These are phyloP conservation scores for Buceros bicornis DNA, from an alignment of 2,797 vertebrate species.

Conservation along the genomic window DNA sequence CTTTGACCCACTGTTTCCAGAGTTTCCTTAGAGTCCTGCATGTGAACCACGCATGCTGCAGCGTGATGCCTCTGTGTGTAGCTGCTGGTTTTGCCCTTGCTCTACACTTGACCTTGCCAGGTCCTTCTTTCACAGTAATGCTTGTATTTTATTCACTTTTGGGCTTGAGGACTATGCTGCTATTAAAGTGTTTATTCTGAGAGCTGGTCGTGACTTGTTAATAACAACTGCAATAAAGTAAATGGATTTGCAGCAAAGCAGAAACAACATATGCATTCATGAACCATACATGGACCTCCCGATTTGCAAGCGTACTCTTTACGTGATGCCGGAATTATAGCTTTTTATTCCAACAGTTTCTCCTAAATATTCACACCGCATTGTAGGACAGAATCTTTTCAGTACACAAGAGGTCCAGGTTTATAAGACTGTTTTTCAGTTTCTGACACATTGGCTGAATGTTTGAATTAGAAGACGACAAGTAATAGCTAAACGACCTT, in stretches of 20 bases:
- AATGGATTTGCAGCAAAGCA: not conserved
- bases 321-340: not conserved
- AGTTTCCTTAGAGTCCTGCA: conserved; percentile 32
- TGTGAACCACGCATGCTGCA: not conserved
- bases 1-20: conserved; percentile 48
- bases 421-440: not conserved
- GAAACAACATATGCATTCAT: not conserved
- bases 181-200: not conserved
- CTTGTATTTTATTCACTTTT: conserved; percentile 11
- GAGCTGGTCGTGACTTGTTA: not conserved
- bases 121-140: conserved; percentile 10
- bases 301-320: not conserved
- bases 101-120: conserved; percentile 56
- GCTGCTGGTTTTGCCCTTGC: conserved; percentile 23
- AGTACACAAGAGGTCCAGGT: not conserved
- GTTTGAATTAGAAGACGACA: not conserved
- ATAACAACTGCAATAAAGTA: not conserved
- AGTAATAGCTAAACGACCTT: not conserved
- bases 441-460: not conserved
- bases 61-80: not conserved
- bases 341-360: not conserved
- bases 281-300: not conserved
- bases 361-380: not conserved
- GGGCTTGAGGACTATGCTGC: not conserved
- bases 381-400: not conserved